phyloP scores from a whole-genome alignment of 2,113 vertebrate species.

The Sclerurus mexicanus region DNA sequence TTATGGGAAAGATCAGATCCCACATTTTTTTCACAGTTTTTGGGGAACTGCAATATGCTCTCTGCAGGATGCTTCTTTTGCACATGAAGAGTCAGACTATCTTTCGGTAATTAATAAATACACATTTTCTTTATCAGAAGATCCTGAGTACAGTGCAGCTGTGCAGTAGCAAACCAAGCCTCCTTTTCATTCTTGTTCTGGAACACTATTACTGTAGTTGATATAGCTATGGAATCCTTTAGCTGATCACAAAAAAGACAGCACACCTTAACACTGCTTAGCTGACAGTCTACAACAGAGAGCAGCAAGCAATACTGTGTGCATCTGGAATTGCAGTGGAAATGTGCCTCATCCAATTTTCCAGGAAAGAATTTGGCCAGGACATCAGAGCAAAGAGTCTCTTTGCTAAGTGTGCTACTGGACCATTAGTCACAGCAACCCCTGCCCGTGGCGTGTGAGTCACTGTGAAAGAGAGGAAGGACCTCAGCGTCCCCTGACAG shows the following conservation, averaged over 20 bases:
- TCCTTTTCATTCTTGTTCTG: neutral
- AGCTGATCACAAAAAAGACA: neutral
- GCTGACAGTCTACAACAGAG: neutral
- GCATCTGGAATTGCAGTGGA: neutral
- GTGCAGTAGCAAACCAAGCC: neutral
- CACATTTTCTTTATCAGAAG: neutral
- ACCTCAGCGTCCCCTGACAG: neutral
- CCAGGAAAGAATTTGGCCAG: neutral
- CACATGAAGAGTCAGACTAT: neutral
- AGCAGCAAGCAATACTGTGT: neutral
- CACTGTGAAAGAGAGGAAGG: neutral
- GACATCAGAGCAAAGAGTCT: neutral
- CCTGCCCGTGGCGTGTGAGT: neutral
- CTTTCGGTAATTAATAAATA: neutral
- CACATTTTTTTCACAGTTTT: neutral
- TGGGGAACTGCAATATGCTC: fast-evolving
- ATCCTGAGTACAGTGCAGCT: neutral
- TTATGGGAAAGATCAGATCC: neutral
- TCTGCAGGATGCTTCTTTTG: neutral
- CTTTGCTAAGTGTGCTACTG: neutral
- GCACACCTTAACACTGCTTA: neutral
- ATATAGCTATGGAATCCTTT: neutral
- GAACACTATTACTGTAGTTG: neutral
- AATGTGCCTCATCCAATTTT: neutral
- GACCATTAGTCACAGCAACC: neutral